Evolutionary conservation across 2,888 invertebrate genomes (phyloP), one percentile per base, ranked within the genome.

Genomic region (Oligia latruncula): DNA sequence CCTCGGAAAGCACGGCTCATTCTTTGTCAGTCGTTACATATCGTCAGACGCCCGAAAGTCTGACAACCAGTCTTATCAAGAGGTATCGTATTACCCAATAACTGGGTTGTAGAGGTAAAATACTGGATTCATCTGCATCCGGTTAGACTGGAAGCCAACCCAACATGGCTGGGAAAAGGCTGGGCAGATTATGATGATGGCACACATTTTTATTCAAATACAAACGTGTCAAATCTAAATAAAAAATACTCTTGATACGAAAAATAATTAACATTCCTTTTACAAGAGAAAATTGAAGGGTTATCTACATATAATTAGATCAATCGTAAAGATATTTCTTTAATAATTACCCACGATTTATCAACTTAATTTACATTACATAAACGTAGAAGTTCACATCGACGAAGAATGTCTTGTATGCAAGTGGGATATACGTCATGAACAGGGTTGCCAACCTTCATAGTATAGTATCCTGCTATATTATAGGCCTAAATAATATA

Each of bases 301-400:
- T 71, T 68, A 60, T 75, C 76, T 64, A 23, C 62, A 64, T 78
- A 60, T 66, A 77, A 82, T 79, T 80, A 72, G 78, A 80, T 84
- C 55, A 77, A 71, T 82, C 46, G 46, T 64, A 71, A 11, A 65
- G 78, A 84, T 79, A 68, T 68, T 49, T 58, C 66, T 58, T 29
- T 65, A 35, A 80, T 85, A 83, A 89, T 85, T 85, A 77, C 82
- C 35, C 60, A 87, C 70, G 76, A 77, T 85, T 73, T 55, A 82
- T 82, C 78, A 79, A 74, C n/a, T n/a, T n/a, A n/a, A n/a, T n/a
- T 1, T 29, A 29, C 29, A 78, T 72, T 79, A 80, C 62, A 74
- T 74, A 40, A 71, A 81, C 71, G 55, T 15, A 71, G 20, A 80
- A 52, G 60, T 82, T 72, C 72, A 76, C 75, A 64, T 86, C 60